Evolutionary conservation across 2,113 vertebrate genomes (phyloP), one percentile per base, ranked within the genome.

Genomic region (Sylvicapra grimmia): DNA sequence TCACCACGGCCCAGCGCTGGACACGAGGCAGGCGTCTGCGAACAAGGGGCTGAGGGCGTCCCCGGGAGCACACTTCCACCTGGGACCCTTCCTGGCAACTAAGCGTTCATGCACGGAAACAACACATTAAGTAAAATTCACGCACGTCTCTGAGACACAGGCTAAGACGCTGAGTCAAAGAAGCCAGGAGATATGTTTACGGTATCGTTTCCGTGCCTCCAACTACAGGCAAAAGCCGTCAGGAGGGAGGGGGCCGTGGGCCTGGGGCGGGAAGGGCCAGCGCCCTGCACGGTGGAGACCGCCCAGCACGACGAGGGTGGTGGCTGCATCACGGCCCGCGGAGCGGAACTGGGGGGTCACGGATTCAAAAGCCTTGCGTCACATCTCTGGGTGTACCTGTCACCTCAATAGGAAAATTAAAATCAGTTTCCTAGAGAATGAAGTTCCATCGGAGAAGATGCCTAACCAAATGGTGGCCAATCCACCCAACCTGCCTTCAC

Each of bases 21-120:
- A 21, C 19, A 4, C 29, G 12, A 8, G 6, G 56, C 56, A 3
- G 5, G 11, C 0, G 6, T 19, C 25, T 16, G 36, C 10, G 14
- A 44, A 9, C 27, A 19, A 59, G 36, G 40, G 25, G 25, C 14
- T 18, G 58, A 61, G 31, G 40, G 40, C 40, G 21, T 16, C 13
- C 31, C 33, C 18, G 3, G 49, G 51, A 8, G 80, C 11, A 23
- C 51, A 12, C 33, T 4, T 2, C 11, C 80, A 2, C 31, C 80
- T 2, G 18, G 10, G 6, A 54, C 11, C 2, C 80, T 8, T 4
- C 49, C 4, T 19, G 51, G 51, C 2, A 6, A n/a, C 33, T n/a
- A 23, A n/a, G n/a, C 8, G 8, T 49, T 9, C 15, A 82, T 2
- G 23, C 47, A 29, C 2, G 0, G 27, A 61, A 61, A 61, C 59